Evolutionary conservation across 2,113 vertebrate species (phyloP).

Genomic region (Chauna torquata): DNA sequence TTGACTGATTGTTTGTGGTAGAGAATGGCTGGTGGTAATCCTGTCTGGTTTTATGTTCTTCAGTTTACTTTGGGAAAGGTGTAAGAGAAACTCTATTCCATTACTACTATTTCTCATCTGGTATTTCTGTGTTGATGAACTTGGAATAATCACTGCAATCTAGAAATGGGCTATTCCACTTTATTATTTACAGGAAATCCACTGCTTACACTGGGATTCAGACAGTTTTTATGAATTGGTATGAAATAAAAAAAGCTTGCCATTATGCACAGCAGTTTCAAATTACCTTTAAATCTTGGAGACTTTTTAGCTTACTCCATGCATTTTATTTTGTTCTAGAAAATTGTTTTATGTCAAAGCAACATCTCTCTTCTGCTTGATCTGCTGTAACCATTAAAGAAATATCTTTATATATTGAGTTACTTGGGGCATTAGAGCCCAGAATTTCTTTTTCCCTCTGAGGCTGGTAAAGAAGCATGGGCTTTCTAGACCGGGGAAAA

Average conservation of each 20-base stretch:
- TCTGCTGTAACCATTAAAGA: neutral
- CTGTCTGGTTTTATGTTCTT: neutral
- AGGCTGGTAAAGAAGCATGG: neutral
- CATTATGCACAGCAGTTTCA: neutral
- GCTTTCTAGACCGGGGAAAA: neutral
- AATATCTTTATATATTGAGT: neutral
- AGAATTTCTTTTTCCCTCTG: neutral
- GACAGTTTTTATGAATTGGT: slow-evolving; percentile 4
- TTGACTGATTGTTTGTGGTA: neutral
- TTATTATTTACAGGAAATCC: slow-evolving; percentile 3
- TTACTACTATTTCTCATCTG: slow-evolving; percentile 8
- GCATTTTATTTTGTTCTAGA: neutral
- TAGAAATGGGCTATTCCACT: neutral
- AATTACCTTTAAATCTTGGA: neutral
- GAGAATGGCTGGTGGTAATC: neutral
- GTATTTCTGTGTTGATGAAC: neutral
- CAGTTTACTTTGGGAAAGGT: neutral
- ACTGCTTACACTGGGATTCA: neutral
- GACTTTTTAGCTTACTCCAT: neutral
- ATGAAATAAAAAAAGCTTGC: neutral
- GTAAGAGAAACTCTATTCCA: neutral
- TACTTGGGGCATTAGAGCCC: neutral
- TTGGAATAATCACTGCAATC: neutral
- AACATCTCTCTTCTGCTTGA: neutral
- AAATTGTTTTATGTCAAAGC: neutral